Base-by-base conservation (phyloP, 1,140 invertebrate species). In the Oreohelix idahoensis region DNA sequence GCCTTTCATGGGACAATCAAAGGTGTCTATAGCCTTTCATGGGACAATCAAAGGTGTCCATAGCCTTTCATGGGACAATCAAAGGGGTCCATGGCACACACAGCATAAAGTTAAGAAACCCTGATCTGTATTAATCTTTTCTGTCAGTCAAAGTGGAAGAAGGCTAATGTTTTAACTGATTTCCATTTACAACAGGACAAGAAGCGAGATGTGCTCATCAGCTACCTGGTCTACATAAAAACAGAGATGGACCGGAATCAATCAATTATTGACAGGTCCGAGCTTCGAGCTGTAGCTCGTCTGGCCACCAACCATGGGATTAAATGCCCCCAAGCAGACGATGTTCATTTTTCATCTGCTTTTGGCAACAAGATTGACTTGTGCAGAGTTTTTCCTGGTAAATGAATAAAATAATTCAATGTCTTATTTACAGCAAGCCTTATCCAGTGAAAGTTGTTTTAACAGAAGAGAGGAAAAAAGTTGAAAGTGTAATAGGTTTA, bases 141-240 rank as follows among this genome's bases (percentile, higher is more conserved):
- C n/a, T n/a, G n/a, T n/a, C n/a, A n/a, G n/a, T n/a, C n/a, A n/a
- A n/a, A n/a, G n/a, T n/a, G n/a, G n/a, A 83, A 11, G n/a, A 45
- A 53, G 58, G 36, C 10, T 74, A 32, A 39, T 74, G 5, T 74
- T 74, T 11, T n/a, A 74, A 74, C 10, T 74, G 5, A 36, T 74
- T 74, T 45, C n/a, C 51, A 58, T 58, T 58, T 23, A 23, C 26
- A 11, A 10, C 85, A 91, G 90, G 81, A 79, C 8, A 91, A 91
- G 84, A 83, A 36, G 20, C 29, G 78, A 29, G 85, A 88, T 11
- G 84, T 88, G 15, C 82, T 92, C 49, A 86, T 91, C 36, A 88
- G 86, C 35, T 91, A 91, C 77, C 20, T 91, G 0, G 74, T 89
- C 4, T 92, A 89, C 85, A 89, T 92, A 36, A 91, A 91, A 79